phyloP scores from a whole-genome alignment of 35 echinoderm and acorn worm species.

The Holothuria glaberrima region DNA sequence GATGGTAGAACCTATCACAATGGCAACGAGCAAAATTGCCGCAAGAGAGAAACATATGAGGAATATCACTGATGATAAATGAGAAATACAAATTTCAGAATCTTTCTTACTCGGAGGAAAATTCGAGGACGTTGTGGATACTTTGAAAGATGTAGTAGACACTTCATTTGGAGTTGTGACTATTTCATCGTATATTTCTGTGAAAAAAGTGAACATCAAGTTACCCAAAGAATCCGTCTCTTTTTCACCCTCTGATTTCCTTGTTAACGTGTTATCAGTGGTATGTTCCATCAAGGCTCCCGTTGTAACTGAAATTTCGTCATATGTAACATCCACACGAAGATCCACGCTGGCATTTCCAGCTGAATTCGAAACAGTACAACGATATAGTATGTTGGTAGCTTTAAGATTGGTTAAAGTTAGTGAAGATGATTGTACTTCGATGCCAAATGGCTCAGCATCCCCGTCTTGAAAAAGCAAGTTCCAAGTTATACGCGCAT shows the following conservation, averaged over 20 bases:
- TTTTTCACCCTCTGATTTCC: background rate
- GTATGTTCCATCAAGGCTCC: background rate
- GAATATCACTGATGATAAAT: conserved; percentile 9
- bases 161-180: background rate
- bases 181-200: background rate
- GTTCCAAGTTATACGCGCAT: conserved; percentile 32
- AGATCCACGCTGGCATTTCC: conserved; percentile 39
- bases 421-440: conserved; percentile 9
- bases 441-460: conserved; percentile 15
- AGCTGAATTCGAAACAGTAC: conserved; percentile 7
- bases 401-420: conserved; percentile 39
- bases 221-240: background rate
- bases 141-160: background rate
- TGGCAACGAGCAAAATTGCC: background rate
- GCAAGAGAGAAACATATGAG: background rate
- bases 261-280: background rate
- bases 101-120: background rate
- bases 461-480: conserved; percentile 15
- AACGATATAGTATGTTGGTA: background rate
- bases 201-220: background rate
- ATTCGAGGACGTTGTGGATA: background rate
- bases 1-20: background rate
- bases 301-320: background rate
- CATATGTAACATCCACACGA: background rate
- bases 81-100: background rate